A percentile compares a stretch with the other conserved stretches of the same genome.
These are phyloP conservation scores for Liopterus haemorrhoidalis DNA, from an alignment of 2,888 invertebrate genomes.

Conservation along the genomic window DNA sequence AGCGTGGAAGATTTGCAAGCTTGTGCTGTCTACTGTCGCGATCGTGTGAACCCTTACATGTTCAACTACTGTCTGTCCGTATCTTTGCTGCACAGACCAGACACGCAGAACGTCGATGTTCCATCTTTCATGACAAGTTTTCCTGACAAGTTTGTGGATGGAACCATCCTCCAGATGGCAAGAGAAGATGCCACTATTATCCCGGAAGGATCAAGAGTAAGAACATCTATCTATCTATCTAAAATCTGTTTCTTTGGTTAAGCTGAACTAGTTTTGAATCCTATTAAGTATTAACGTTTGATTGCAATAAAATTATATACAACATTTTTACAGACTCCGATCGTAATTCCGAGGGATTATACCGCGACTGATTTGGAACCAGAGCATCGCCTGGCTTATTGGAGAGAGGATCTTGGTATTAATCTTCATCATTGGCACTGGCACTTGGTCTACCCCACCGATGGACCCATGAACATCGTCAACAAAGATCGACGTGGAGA, in stretches of 20 bases:
- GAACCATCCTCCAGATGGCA: slow-evolving; percentile 62
- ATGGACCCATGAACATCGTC: slow-evolving; percentile 57
- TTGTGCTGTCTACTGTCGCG: slow-evolving; percentile 64
- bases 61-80: slow-evolving; percentile 76
- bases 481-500: slow-evolving; percentile 72
- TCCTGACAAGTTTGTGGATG: slow-evolving; percentile 77
- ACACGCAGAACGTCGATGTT: slow-evolving; percentile 62
- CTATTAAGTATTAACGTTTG: too few species aligned
- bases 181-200: slow-evolving; percentile 65
- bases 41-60: slow-evolving; percentile 70
- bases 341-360: slow-evolving; percentile 66
- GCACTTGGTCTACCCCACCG: slow-evolving; percentile 82
- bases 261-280: slow-evolving; percentile 9
- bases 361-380: slow-evolving; percentile 68
- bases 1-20: slow-evolving; percentile 66
- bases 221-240: slow-evolving; percentile 27
- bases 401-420: slow-evolving; percentile 77
- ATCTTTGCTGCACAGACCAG: slow-evolving; percentile 65
- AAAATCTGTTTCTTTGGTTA: not conserved
- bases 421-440: slow-evolving; percentile 90
- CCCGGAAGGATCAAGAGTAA: slow-evolving; percentile 57
- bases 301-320: not conserved
- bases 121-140: slow-evolving; percentile 74
- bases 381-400: slow-evolving; percentile 77
- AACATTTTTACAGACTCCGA: slow-evolving; percentile 49